Conservation (phyloP, 1,140 invertebrate species). For the Monochamus saltuarius region DNA sequence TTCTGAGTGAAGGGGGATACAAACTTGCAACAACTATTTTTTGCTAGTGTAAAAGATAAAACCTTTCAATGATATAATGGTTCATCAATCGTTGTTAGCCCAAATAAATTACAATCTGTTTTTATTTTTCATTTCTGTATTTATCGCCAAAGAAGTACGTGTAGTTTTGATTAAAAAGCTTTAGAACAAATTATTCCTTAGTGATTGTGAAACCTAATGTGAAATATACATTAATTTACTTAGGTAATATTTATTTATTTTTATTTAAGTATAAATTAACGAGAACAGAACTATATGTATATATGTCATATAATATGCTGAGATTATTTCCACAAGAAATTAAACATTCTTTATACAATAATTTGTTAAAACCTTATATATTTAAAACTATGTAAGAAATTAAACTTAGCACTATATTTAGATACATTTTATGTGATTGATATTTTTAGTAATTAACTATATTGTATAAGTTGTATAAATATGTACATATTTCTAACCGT, state of each 20-base stretch:
- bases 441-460: conserved; percentile 6
- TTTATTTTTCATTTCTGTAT: conserved; percentile 16
- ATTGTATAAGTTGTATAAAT: conserved; percentile 14
- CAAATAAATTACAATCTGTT: background rate
- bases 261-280: conserved; percentile 23
- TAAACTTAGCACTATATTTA: background rate
- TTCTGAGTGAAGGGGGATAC: no score
- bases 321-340: background rate
- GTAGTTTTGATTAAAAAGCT: conserved; percentile 16
- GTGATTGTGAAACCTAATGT: conserved; percentile 2
- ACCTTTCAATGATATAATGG: no score
- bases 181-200: conserved; percentile 1
- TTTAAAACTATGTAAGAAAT: no score
- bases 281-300: background rate
- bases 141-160: conserved; percentile 26
- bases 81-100: no score
- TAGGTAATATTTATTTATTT: conserved; percentile 29
- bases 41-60: no score
- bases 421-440: conserved; percentile 14
- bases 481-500: conserved; percentile 26
- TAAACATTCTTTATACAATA: no score
- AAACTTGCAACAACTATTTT: no score
- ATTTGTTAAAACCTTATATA: no score
- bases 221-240: background rate
- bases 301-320: background rate